A percentile compares a stretch with the other conserved stretches of the same genome.
Conservation (phyloP, 1,140 invertebrate species). For the Philaenus spumarius region DNA sequence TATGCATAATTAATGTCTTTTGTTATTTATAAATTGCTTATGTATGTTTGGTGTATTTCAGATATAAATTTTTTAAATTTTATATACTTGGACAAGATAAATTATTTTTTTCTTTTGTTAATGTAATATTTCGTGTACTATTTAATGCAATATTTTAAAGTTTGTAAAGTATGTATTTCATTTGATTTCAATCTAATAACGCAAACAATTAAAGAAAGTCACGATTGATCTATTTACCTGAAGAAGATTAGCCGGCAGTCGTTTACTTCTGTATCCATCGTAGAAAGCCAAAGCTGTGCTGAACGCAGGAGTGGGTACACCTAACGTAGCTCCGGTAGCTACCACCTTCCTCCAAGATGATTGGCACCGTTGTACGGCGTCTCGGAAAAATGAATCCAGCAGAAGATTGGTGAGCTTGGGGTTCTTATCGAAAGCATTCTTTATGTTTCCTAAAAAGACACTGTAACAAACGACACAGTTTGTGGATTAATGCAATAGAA, state of each 20-base stretch:
- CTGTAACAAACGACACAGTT: constrained; percentile 44
- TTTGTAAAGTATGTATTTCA: too few relatives aligned
- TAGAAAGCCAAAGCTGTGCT: constrained; percentile 93
- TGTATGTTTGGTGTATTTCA: too few relatives aligned
- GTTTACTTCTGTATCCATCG: constrained; percentile 82
- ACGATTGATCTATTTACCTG: constrained; percentile 49
- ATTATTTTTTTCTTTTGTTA: too few relatives aligned
- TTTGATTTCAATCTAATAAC: too few relatives aligned
- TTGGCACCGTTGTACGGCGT: constrained; percentile 75
- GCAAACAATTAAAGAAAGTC: constrained; percentile 9
- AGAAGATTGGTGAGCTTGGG: constrained; percentile 85
- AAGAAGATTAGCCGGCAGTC: constrained; percentile 86
- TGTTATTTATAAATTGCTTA: too few relatives aligned
- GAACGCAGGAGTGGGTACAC: constrained; percentile 89
- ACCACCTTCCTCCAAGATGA: constrained; percentile 57
- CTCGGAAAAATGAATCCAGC: constrained; percentile 89
- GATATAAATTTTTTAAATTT: too few relatives aligned
- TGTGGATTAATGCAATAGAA: too few relatives aligned
- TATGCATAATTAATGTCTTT: too few relatives aligned
- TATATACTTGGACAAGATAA: too few relatives aligned
- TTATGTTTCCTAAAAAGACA: constrained; percentile 95
- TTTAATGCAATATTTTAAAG: too few relatives aligned
- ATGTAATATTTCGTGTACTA: too few relatives aligned
- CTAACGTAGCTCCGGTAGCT: constrained; percentile 52
- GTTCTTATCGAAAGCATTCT: constrained; percentile 91